A percentile compares a stretch with the other conserved stretches of the same genome.
Conservation (phyloP, 2,888 invertebrate genomes). For the Bellardia bayeri region DNA sequence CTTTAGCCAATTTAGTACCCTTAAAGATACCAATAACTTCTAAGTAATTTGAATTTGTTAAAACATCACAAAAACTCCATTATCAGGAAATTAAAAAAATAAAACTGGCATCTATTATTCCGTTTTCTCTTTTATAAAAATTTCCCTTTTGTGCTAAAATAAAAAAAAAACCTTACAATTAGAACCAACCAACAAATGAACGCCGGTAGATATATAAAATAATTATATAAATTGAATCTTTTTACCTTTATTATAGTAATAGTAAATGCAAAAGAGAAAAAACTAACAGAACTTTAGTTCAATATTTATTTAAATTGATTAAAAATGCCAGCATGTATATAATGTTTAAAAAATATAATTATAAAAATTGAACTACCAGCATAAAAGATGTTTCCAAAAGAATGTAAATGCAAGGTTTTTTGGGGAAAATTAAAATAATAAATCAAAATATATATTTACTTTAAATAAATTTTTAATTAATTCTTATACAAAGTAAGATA, state of each 20-base stretch:
- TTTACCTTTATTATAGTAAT: background rate
- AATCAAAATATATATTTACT: conserved; percentile 36
- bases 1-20: too few relatives aligned
- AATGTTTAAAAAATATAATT: conserved; percentile 7
- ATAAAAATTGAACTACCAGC: background rate
- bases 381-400: background rate
- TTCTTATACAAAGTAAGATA: background rate
- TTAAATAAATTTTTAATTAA: conserved; percentile 19
- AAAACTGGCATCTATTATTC: background rate
- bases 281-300: background rate
- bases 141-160: background rate
- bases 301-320: conserved; percentile 61
- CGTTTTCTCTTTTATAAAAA: background rate
- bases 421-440: background rate
- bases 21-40: too few relatives aligned
- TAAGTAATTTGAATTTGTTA: too few relatives aligned
- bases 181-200: background rate
- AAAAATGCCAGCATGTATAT: conserved; percentile 9
- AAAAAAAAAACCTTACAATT: background rate
- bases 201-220: background rate
- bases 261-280: background rate
- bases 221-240: conserved; percentile 44
- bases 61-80: too few relatives aligned
- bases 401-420: background rate
- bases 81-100: too few relatives aligned